phyloP scores from a whole-genome alignment of 2,113 vertebrate genomes.

The Tychaedon coryphoeus region DNA sequence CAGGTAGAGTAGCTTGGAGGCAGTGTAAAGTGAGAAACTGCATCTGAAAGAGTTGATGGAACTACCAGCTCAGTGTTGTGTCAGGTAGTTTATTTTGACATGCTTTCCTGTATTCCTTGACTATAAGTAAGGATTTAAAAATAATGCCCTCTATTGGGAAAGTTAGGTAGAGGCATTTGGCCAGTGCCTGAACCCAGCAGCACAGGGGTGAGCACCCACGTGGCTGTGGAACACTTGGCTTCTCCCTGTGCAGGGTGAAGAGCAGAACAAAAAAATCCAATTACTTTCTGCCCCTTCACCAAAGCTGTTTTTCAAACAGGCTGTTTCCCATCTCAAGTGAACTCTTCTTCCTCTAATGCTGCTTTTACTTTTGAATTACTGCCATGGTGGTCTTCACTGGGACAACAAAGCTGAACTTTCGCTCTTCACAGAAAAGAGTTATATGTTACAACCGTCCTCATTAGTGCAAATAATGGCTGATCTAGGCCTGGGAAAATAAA shows the following conservation, averaged over 20 bases:
- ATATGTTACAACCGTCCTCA: constrained; percentile 38
- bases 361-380: constrained; percentile 38
- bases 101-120: neutral
- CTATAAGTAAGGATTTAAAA: neutral
- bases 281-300: constrained; percentile 13
- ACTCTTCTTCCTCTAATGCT: constrained; percentile 30
- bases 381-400: constrained; percentile 42
- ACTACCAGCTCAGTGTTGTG: neutral
- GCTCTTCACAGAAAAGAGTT: constrained; percentile 23
- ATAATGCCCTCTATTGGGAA: neutral
- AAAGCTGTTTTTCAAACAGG: neutral
- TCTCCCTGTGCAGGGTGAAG: neutral
- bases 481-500: constrained; percentile 43
- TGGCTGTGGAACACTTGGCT: neutral
- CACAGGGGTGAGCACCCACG: neutral
- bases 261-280: neutral
- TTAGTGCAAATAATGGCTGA: constrained; percentile 57
- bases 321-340: neutral
- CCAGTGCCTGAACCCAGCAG: constrained; percentile 1
- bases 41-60: neutral
- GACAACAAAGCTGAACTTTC: constrained; percentile 22
- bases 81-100: neutral
- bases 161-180: neutral
- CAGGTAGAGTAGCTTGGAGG: neutral
- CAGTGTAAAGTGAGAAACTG: neutral